Base-by-base conservation (phyloP, 2,113 vertebrate genomes). In the Cryptotis parvus region DNA sequence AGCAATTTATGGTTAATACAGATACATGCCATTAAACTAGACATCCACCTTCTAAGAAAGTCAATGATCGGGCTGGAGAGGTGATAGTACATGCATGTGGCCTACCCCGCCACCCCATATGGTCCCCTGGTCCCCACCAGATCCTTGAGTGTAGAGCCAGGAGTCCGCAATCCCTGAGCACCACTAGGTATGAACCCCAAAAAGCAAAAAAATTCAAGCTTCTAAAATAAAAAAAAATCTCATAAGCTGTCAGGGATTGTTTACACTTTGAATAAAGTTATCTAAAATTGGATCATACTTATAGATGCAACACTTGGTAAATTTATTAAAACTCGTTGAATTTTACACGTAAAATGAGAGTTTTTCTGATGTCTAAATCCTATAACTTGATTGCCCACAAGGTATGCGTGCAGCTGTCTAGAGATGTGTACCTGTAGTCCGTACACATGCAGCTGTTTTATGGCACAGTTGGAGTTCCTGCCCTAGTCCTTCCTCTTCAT, bases 31-130 rank as follows among this genome's bases (percentile, higher is more conserved):
- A 80, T 37, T 88, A 80, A 82, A 41, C 7, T 73, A 82, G 80
- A 83, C 49, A 75, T 18, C 45, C 72, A 41, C n/a, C 31, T 76
- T 93, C 15, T 75, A 49, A 85, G 87, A 95, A 76, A 76, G 74
- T 33, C 29, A 52, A 1, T 66, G 66, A 88, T 86, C 31, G 55
- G 20, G 18, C 55, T 58, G 9, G 45, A 49, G 5, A 49, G 45
- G 45, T 49, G 45, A 49, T 49, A 49, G 45, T 10, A 49, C 45
- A 49, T 49, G 55, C 55, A 58, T 20, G 2, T 58, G 55, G 55
- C 55, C 18, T 58, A 58, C 20, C 18, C 18, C 20, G 22, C 18
- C 55, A 58, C 55, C 55, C 55, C 55, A 24, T 58, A 20, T 58
- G 20, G 55, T 58, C 55, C 22, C 6, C 55, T 58, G 18, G 24